Base-by-base conservation (phyloP, 1,140 invertebrate genomes). In the Aphaenogaster floridana region DNA sequence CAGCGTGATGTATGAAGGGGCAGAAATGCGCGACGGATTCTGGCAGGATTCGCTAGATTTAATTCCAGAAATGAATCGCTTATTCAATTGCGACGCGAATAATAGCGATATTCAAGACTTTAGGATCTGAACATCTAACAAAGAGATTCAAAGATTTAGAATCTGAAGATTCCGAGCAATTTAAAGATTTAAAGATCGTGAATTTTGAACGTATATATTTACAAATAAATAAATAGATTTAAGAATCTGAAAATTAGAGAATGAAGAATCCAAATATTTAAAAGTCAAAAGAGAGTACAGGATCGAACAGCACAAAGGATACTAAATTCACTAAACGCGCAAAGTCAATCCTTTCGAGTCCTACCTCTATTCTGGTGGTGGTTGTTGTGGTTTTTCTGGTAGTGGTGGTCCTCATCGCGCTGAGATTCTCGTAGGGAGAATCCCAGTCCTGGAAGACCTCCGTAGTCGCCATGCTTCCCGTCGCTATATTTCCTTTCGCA, bases 391-490 rank as follows among this genome's bases (percentile, higher is more conserved):
- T 93, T 36, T 92, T 95, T 1, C 92, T 95, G 0, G 86, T 93
- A 52, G 89, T 93, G n/a, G 93, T 95, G 0, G 94, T 95, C 6
- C 90, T 92, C 72, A 94, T 91, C 3, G 93, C 88, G 36, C 92
- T 91, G 39, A 93, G 91, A 59, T 71, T 93, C 42, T 95, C 95
- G 36, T 94, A 92, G 34, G 95, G 95, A 4, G 92, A 92, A 63
- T 95, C 95, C 94, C 94, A 95, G 57, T 95, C 95, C 88, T 95
- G 95, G 64, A 95, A 95, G 15, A 95, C 92, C 74, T 95, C 93
- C 36, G 95, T 95, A 11, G 94, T 95, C 79, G 95, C 94, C 95
- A 95, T 95, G 57, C 87, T 91, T 76, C 17, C 34, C 15, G 57
- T 83, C 13, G 39, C 45, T 59, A 50, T 63, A 45, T 61, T 36